Conservation (phyloP, 2,113 vertebrate genomes). For the Mystacornis crossleyi region DNA sequence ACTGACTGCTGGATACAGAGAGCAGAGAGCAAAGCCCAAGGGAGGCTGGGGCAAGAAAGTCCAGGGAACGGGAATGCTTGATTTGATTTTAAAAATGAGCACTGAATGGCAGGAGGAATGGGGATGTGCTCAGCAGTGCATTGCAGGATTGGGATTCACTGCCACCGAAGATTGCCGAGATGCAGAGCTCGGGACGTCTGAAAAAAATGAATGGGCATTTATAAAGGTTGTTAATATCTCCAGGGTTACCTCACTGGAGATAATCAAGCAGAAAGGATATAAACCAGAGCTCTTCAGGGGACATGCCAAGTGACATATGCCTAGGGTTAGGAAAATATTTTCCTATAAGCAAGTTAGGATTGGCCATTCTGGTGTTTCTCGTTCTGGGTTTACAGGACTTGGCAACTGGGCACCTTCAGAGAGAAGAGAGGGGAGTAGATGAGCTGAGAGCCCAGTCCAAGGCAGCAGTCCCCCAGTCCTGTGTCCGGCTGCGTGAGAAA, state of each 20-base stretch:
- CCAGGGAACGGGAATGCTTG: not conserved
- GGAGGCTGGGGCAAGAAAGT: not conserved
- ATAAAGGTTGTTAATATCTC: not conserved
- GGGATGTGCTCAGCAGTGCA: not conserved
- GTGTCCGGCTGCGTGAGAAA: not conserved
- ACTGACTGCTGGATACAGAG: not conserved
- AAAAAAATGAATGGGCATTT: not conserved
- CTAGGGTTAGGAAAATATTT: conserved; percentile 10
- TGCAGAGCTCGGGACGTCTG: not conserved
- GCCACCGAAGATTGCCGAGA: rapidly evolving
- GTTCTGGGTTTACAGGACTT: not conserved
- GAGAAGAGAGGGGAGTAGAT: not conserved
- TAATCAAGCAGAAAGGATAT: not conserved
- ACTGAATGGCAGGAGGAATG: not conserved
- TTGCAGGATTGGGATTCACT: not conserved
- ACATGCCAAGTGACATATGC: not conserved
- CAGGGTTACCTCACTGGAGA: not conserved
- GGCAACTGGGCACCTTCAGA: not conserved
- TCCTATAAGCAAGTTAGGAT: not conserved
- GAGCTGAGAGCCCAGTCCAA: not conserved
- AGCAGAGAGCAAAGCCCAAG: not conserved
- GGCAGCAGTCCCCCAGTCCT: not conserved
- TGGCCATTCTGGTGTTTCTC: not conserved
- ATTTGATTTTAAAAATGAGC: not conserved
- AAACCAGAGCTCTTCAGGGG: not conserved